Conservation (phyloP, 2,113 vertebrate genomes). For the Holacanthus passer region DNA sequence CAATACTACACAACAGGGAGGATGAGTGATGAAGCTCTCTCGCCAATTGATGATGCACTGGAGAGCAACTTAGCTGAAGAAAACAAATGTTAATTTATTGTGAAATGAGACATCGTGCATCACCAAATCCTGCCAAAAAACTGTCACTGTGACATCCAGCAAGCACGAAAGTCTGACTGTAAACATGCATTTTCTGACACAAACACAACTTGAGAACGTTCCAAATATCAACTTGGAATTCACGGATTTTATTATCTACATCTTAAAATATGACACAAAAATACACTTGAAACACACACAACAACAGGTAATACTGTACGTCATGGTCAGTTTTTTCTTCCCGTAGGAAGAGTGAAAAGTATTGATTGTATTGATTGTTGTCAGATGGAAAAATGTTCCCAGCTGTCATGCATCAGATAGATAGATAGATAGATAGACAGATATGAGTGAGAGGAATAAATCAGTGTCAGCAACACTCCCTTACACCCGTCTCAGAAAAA, state of each 20-base stretch:
- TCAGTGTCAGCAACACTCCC: not conserved
- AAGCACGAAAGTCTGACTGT: not conserved
- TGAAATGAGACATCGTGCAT: not conserved
- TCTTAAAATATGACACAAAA: too few relatives aligned
- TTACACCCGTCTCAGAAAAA: not conserved
- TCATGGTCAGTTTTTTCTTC: too few relatives aligned
- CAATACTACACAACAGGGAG: not conserved
- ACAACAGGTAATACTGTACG: too few relatives aligned
- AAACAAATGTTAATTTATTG: not conserved
- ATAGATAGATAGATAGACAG: constrained; percentile 34
- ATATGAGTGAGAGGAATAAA: constrained; percentile 23
- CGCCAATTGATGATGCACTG: not conserved
- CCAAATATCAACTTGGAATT: not conserved
- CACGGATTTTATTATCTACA: not conserved
- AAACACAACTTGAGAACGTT: not conserved
- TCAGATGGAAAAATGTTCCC: too few relatives aligned
- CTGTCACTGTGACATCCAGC: not conserved
- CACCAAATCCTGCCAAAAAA: not conserved
- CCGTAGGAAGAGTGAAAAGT: too few relatives aligned
- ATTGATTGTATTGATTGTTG: too few relatives aligned
- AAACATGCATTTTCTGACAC: not conserved
- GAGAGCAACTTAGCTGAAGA: not conserved
- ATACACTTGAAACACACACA: too few relatives aligned
- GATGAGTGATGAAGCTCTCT: not conserved
- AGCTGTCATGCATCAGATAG: not conserved